A percentile compares a stretch with the other conserved stretches of the same genome.
These are phyloP conservation scores for Numenius phaeopus DNA, from an alignment of 2,797 vertebrate species.

Conservation along the genomic window DNA sequence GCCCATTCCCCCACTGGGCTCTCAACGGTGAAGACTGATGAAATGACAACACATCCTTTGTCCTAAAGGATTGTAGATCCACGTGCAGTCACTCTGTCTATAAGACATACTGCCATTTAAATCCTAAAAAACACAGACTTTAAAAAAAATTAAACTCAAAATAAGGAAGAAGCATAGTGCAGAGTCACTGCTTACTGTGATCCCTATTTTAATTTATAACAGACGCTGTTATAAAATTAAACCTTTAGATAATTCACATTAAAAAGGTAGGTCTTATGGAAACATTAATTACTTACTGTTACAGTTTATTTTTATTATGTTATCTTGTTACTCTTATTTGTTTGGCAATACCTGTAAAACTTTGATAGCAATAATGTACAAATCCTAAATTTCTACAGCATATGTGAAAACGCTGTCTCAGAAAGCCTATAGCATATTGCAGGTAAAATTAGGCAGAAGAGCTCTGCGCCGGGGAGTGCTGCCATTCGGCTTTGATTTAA, in stretches of 20 bases:
- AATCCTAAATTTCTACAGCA: background rate
- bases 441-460: background rate
- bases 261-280: background rate
- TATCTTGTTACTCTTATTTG: background rate
- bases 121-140: background rate
- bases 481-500: background rate
- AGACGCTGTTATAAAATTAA: background rate
- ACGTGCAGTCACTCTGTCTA: rapidly evolving
- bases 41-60: too few species aligned
- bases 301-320: background rate
- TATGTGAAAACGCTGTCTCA: rapidly evolving
- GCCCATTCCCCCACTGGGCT: rapidly evolving
- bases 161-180: background rate
- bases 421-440: background rate
- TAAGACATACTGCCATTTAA: too few species aligned
- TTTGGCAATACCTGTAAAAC: background rate
- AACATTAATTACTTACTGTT: background rate
- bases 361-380: background rate
- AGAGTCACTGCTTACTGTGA: background rate
- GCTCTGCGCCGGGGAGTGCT: rapidly evolving
- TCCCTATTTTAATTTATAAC: background rate
- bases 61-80: too few species aligned
- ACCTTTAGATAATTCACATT: background rate
- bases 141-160: background rate
- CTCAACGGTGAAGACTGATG: rapidly evolving